Evolutionary conservation across 2,888 invertebrate species (phyloP).

Genomic region (Microchrysa polita): DNA sequence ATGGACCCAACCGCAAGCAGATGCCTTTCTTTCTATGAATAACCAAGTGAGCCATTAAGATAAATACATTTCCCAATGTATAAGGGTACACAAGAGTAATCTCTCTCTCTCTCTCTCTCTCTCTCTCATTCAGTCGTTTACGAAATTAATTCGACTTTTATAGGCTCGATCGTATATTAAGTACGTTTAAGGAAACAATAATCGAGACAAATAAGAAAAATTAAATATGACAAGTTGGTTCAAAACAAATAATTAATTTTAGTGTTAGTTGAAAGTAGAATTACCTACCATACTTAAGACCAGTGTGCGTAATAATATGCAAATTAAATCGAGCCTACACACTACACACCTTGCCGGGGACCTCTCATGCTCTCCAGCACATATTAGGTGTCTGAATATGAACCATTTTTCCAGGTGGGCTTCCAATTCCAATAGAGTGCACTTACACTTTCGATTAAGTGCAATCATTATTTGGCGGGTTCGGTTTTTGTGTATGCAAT

Average conservation of each 20-base stretch:
- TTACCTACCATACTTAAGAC: too few relatives aligned
- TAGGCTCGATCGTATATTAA: background rate
- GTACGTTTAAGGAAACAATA: background rate
- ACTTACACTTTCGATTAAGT: conserved; percentile 1
- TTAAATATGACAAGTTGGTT: background rate
- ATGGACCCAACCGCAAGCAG: background rate
- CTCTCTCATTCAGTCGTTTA: background rate
- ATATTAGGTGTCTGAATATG: background rate
- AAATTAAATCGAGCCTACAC: too few relatives aligned
- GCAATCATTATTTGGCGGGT: background rate
- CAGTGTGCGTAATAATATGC: too few relatives aligned
- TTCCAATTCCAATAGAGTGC: background rate
- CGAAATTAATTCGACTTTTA: background rate
- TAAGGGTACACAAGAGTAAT: too few relatives aligned
- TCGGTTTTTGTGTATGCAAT: too few relatives aligned
- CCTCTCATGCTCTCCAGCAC: background rate
- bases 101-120: too few relatives aligned
- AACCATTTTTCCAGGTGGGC: background rate
- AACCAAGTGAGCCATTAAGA: background rate
- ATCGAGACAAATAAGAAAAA: too few relatives aligned
- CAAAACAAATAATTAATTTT: background rate
- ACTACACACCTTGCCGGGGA: too few relatives aligned
- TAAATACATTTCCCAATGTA: too few relatives aligned
- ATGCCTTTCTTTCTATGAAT: background rate
- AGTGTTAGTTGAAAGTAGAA: background rate